phyloP scores from a whole-genome alignment of 1,140 invertebrate species.

The Nebria ingens region DNA sequence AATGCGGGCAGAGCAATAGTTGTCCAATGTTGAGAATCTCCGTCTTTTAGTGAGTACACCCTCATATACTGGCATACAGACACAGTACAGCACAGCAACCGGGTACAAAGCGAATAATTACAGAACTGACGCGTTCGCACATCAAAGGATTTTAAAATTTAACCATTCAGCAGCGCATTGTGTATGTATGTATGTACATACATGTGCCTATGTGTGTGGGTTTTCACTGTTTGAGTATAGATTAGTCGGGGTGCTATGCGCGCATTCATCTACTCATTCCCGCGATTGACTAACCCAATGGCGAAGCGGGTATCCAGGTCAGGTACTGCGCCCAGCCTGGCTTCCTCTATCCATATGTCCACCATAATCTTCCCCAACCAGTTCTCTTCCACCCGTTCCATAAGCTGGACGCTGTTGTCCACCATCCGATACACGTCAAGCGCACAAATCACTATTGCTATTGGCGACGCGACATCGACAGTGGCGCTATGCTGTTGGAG shows the following conservation, averaged over 20 bases:
- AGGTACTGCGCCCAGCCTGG: background rate
- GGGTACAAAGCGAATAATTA: conserved; percentile 4
- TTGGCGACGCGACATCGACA: too few species aligned
- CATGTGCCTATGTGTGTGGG: too few species aligned
- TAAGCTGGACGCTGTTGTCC: background rate
- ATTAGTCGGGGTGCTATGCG: background rate
- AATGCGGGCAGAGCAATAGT: background rate
- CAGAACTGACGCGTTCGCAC: conserved; percentile 1
- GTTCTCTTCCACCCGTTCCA: background rate
- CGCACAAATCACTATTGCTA: background rate
- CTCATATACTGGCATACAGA: background rate
- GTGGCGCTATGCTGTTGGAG: too few species aligned
- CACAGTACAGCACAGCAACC: background rate
- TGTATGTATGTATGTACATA: too few species aligned
- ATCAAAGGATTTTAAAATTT: conserved; percentile 10
- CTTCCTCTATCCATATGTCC: background rate
- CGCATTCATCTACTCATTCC: background rate
- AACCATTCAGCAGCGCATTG: background rate
- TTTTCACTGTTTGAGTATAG: conserved; percentile 5
- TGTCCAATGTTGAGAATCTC: too few species aligned
- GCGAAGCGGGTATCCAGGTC: background rate
- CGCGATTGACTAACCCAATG: background rate
- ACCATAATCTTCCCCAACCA: background rate
- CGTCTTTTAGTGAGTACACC: too few species aligned
- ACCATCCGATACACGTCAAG: background rate